Percentiles rank a stretch among this genome's conserved stretches.
These are phyloP conservation scores for Bicyclus anynana DNA, from an alignment of 1,140 invertebrate species.

Conservation along the genomic window DNA sequence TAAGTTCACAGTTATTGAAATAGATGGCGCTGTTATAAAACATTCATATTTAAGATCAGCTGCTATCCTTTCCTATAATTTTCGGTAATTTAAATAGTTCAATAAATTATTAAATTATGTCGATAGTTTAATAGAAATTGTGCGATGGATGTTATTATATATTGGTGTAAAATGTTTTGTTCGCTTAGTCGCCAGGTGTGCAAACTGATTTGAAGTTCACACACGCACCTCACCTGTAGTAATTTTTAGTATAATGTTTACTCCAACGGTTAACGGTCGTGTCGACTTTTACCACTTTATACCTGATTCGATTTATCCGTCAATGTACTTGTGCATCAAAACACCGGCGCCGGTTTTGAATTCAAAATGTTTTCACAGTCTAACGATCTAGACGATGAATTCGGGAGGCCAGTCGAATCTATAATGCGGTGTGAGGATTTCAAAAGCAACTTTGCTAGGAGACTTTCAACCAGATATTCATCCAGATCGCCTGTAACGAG, in stretches of 20 bases:
- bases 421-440: constrained; percentile 71
- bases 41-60: no score
- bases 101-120: no score
- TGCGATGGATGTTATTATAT: no score
- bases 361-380: constrained; percentile 48
- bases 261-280: constrained; percentile 41
- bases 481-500: constrained; percentile 40
- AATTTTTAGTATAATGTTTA: constrained; percentile 38
- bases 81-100: no score
- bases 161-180: no score
- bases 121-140: no score
- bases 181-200: constrained; percentile 5
- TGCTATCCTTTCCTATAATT: no score
- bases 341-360: constrained; percentile 31
- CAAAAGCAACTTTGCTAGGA: constrained; percentile 69
- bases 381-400: constrained; percentile 50
- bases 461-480: constrained; percentile 62
- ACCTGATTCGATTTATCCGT: constrained; percentile 31
- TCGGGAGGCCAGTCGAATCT: constrained; percentile 62
- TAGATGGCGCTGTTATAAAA: not conserved
- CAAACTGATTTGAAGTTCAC: constrained; percentile 2
- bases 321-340: constrained; percentile 36
- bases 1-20: not conserved
- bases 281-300: constrained; percentile 22
- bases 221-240: not conserved